These are phyloP conservation scores for Prinia subflava DNA, from an alignment of 2,113 vertebrate genomes.

Conservation along the genomic window DNA sequence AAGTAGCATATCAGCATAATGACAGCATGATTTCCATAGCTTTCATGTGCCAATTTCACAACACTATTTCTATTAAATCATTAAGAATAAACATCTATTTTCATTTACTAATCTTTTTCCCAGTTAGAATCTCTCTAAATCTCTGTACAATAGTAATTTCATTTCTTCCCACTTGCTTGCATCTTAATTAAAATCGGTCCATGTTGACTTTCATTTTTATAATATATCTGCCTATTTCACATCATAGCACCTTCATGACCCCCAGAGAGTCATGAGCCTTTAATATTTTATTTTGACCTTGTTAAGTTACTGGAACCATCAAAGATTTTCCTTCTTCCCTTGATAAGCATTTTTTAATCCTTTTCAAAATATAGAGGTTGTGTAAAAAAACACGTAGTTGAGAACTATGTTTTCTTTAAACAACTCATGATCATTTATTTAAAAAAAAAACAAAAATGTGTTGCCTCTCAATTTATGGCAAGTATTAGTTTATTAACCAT, in stretches of 20 bases:
- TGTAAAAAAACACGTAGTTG: constrained; percentile 18
- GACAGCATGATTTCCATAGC: background rate
- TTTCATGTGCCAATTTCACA: constrained; percentile 20
- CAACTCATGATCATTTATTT: background rate
- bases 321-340: constrained; percentile 46
- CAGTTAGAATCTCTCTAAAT: constrained; percentile 41
- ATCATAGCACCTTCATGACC: constrained; percentile 56
- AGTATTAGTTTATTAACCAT: background rate
- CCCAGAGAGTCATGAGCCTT: background rate
- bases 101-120: constrained; percentile 41
- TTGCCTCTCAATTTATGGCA: background rate
- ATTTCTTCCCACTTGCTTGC: constrained; percentile 41
- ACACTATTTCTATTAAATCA: background rate
- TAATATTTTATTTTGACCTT: constrained; percentile 69
- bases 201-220: constrained; percentile 48
- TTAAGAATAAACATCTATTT: constrained; percentile 40
- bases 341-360: background rate
- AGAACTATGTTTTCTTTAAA: background rate
- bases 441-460: background rate
- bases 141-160: constrained; percentile 21
- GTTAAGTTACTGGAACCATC: constrained; percentile 40
- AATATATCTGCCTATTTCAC: constrained; percentile 48
- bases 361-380: background rate
- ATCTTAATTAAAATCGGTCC: constrained; percentile 70
- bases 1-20: constrained; percentile 50